Evolutionary conservation across 2,888 invertebrate genomes (phyloP).

Genomic region (Carcina quercana): DNA sequence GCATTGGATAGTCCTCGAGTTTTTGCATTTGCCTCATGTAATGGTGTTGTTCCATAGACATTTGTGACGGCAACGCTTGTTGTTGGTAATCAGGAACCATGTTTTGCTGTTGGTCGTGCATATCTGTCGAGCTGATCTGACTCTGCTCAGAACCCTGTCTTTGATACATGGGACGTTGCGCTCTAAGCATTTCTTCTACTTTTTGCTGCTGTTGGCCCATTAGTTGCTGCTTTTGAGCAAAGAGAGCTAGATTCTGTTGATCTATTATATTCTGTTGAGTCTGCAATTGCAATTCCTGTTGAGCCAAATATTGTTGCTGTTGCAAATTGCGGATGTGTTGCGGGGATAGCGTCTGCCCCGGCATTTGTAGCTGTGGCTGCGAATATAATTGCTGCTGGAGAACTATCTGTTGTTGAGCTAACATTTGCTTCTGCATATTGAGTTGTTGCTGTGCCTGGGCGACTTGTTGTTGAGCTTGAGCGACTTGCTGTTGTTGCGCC

Average conservation of each 20-base stretch:
- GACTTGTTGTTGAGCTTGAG: slow-evolving; percentile 62
- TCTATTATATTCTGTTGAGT: slow-evolving; percentile 73
- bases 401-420: slow-evolving; percentile 63
- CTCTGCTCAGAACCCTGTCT: slow-evolving; percentile 65
- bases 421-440: slow-evolving; percentile 64
- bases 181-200: slow-evolving; percentile 51
- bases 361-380: slow-evolving; percentile 56
- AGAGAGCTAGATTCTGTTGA: slow-evolving; percentile 67
- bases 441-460: slow-evolving; percentile 63
- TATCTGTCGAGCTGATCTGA: slow-evolving; percentile 50
- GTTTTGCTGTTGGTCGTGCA: slow-evolving; percentile 45
- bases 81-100: slow-evolving; percentile 48
- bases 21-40: slow-evolving; percentile 48
- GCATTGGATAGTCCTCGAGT: slow-evolving; percentile 41
- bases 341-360: slow-evolving; percentile 64
- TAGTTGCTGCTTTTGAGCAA: slow-evolving; percentile 65
- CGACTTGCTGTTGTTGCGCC: slow-evolving; percentile 60
- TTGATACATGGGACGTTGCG: slow-evolving; percentile 56
- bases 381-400: slow-evolving; percentile 64
- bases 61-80: slow-evolving; percentile 46
- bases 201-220: slow-evolving; percentile 72
- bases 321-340: slow-evolving; percentile 57
- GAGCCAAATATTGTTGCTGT: slow-evolving; percentile 68
- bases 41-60: slow-evolving; percentile 55
- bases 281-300: slow-evolving; percentile 67